These are phyloP conservation scores for Epinotia brunnichana DNA, from an alignment of 2,888 invertebrate species.

Conservation along the genomic window DNA sequence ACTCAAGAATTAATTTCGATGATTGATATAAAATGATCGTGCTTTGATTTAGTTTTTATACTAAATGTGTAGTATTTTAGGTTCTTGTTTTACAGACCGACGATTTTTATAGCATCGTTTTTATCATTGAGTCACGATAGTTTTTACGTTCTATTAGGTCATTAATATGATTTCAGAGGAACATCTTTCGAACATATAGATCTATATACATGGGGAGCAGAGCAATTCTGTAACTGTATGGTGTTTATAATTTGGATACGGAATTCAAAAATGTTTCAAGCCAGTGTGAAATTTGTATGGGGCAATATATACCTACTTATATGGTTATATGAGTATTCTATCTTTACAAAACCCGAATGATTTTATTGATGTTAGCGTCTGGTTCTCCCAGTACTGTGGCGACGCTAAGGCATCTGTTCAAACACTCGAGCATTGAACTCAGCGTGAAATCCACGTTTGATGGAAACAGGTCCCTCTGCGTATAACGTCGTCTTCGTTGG, in stretches of 20 bases:
- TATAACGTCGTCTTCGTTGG: conserved; percentile 51
- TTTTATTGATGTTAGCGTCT: conserved; percentile 20
- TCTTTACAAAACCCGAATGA: not conserved
- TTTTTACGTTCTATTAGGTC: not conserved
- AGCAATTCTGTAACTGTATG: too few relatives aligned
- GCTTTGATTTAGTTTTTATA: not conserved
- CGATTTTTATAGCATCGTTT: not conserved
- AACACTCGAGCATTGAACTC: conserved; percentile 74
- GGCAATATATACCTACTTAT: too few relatives aligned
- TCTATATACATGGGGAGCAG: too few relatives aligned
- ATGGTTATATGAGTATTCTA: not conserved
- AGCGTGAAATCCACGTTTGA: conserved; percentile 64
- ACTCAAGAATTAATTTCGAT: not conserved
- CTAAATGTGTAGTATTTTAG: not conserved
- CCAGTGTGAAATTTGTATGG: too few relatives aligned
- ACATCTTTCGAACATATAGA: not conserved
- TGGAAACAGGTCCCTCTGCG: conserved; percentile 62
- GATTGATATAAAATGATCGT: not conserved
- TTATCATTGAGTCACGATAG: not conserved
- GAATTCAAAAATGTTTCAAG: not conserved
- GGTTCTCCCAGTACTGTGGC: conserved; percentile 47
- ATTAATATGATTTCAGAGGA: not conserved
- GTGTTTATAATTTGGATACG: too few relatives aligned
- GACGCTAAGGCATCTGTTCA: conserved; percentile 62
- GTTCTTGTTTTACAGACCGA: not conserved